These are phyloP conservation scores for Coleophora flavipennella DNA, from an alignment of 2,888 invertebrate species.

Conservation along the genomic window DNA sequence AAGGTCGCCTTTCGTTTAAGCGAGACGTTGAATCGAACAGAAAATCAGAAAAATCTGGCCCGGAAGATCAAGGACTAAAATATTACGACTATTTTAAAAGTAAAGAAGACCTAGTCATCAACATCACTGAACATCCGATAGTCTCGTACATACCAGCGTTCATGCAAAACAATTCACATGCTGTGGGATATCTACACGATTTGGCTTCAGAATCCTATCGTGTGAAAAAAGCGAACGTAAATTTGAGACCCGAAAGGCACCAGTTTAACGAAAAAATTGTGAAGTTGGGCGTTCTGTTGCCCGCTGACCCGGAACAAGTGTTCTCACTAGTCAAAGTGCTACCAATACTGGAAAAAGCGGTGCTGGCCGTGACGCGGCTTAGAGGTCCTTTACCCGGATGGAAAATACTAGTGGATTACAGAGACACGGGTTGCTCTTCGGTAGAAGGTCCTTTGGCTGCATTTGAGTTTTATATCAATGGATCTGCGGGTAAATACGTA, in stretches of 20 bases:
- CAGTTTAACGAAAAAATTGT: constrained; percentile 60
- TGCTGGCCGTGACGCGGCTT: constrained; percentile 72
- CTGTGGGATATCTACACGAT: constrained; percentile 54
- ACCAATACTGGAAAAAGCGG: constrained; percentile 80
- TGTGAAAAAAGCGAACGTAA: constrained; percentile 54
- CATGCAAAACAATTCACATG: constrained; percentile 35
- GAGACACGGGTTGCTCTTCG: constrained; percentile 84
- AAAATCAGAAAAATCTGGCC: constrained; percentile 34
- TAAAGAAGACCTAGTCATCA: constrained; percentile 30
- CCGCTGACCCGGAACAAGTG: constrained; percentile 73
- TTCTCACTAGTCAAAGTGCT: constrained; percentile 78
- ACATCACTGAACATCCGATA: constrained; percentile 32
- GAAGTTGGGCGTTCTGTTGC: constrained; percentile 76
- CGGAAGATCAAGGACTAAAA: constrained; percentile 40
- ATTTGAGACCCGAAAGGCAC: constrained; percentile 46
- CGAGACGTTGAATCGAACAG: constrained; percentile 33
- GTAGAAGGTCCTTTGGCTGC: constrained; percentile 84
- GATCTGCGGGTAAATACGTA: constrained; percentile 77
- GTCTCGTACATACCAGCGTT: constrained; percentile 24
- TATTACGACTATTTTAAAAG: constrained; percentile 41
- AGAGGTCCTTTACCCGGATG: constrained; percentile 78
- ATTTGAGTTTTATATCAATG: constrained; percentile 81
- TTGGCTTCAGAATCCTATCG: constrained; percentile 44
- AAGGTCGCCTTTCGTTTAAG: constrained; percentile 30
- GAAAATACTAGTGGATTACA: constrained; percentile 77